These are phyloP conservation scores for Mesochorus sp. DNA, from an alignment of 2,888 invertebrate genomes.

Conservation along the genomic window DNA sequence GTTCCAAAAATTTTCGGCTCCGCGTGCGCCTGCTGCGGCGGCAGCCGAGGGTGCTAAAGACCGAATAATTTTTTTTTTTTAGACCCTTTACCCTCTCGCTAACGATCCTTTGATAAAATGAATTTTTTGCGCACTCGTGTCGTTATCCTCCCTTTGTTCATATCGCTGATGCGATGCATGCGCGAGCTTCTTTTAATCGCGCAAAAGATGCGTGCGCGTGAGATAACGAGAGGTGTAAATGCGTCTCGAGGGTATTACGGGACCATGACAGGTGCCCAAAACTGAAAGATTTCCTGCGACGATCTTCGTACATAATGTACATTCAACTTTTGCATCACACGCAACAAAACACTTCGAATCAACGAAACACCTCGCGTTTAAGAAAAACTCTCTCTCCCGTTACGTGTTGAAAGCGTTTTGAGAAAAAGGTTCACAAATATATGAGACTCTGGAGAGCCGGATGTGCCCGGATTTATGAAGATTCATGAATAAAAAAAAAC, in stretches of 20 bases:
- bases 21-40: not conserved
- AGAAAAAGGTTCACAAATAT: conserved; percentile 37
- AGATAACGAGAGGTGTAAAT: conserved; percentile 16
- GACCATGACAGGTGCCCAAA: conserved; percentile 70
- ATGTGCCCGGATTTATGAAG: conserved; percentile 42
- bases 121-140: conserved; percentile 7
- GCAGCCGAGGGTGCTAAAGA: conserved; percentile 9
- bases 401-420: conserved; percentile 28
- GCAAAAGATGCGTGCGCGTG: conserved; percentile 9
- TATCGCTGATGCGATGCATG: conserved; percentile 6
- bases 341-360: conserved; percentile 67
- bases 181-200: conserved; percentile 10
- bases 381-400: not conserved
- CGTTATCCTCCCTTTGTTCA: conserved; percentile 30
- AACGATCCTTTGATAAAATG: not conserved
- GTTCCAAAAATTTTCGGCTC: conserved; percentile 40
- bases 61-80: not conserved
- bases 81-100: not conserved
- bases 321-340: conserved; percentile 68
- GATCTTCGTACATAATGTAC: conserved; percentile 31
- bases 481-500: conserved; percentile 41
- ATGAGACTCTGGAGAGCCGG: conserved; percentile 28
- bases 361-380: not conserved
- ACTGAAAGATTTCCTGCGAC: conserved; percentile 62
- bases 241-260: conserved; percentile 61